Conservation (phyloP, 2,797 vertebrate species). For the Melopsittacus undulatus region DNA sequence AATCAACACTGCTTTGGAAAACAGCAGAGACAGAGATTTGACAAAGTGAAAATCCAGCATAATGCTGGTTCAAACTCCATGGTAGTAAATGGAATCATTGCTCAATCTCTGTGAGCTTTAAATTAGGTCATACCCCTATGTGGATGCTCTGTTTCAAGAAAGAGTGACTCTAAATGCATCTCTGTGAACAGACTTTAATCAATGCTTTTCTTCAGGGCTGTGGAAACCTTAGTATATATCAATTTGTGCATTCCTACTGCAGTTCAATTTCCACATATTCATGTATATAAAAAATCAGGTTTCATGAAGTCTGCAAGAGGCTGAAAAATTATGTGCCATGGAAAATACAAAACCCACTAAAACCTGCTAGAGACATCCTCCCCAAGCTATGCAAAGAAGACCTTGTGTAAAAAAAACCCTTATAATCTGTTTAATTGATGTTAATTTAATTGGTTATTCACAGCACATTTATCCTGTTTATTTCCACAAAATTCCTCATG, state of each 20-base stretch:
- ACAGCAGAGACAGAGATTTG: background rate
- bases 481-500: background rate
- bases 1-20: rapidly evolving
- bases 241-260: background rate
- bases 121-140: background rate
- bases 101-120: background rate
- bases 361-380: background rate
- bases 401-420: background rate
- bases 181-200: background rate
- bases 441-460: background rate
- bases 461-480: background rate
- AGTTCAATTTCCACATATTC: background rate
- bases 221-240: background rate
- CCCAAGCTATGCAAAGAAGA: background rate
- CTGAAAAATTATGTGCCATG: background rate
- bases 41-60: background rate
- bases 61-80: background rate
- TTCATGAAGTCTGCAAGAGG: background rate
- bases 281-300: background rate
- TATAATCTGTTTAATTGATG: background rate
- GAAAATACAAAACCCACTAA: background rate
- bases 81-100: background rate
- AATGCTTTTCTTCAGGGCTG: background rate
- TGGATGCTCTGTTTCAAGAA: background rate
- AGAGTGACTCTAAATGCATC: background rate